These are phyloP conservation scores for Cirrhinus molitorella DNA, from an alignment of 2,797 vertebrate genomes.

Conservation along the genomic window DNA sequence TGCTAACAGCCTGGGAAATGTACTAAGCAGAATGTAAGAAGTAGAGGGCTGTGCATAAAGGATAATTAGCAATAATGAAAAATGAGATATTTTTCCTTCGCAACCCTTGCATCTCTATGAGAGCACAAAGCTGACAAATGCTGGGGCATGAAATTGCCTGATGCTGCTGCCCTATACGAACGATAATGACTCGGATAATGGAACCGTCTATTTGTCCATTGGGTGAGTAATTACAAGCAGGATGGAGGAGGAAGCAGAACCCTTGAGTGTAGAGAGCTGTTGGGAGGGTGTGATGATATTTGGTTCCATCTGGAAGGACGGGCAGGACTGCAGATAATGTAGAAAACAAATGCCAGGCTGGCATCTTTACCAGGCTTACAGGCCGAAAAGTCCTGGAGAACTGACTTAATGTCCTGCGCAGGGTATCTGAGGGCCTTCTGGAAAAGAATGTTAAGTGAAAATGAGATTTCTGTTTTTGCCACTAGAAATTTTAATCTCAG, in stretches of 20 bases:
- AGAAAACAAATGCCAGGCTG: constrained; percentile 49
- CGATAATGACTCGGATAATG: constrained; percentile 63
- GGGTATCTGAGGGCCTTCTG: not conserved
- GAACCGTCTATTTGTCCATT: constrained; percentile 64
- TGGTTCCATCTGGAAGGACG: constrained; percentile 58
- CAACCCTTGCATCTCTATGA: constrained; percentile 41
- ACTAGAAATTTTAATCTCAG: no score
- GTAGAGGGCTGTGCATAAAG: not conserved
- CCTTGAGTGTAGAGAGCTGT: constrained; percentile 52
- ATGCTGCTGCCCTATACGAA: constrained; percentile 49
- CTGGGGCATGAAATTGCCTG: constrained; percentile 58
- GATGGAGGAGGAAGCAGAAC: constrained; percentile 50
- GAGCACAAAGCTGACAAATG: constrained; percentile 57
- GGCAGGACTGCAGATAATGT: constrained; percentile 31
- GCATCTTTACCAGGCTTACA: not conserved
- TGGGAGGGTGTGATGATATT: constrained; percentile 51
- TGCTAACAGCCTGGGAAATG: constrained; percentile 27
- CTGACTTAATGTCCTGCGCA: not conserved
- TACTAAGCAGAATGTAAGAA: constrained; percentile 10
- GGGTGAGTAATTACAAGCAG: constrained; percentile 64
- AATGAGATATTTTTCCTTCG: constrained; percentile 29
- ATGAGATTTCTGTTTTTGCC: no score
- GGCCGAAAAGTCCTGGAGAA: not conserved
- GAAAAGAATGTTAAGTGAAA: not conserved
- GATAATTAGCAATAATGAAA: constrained; percentile 43